Conservation (phyloP, 2,888 invertebrate genomes). For the Biston betularia region DNA sequence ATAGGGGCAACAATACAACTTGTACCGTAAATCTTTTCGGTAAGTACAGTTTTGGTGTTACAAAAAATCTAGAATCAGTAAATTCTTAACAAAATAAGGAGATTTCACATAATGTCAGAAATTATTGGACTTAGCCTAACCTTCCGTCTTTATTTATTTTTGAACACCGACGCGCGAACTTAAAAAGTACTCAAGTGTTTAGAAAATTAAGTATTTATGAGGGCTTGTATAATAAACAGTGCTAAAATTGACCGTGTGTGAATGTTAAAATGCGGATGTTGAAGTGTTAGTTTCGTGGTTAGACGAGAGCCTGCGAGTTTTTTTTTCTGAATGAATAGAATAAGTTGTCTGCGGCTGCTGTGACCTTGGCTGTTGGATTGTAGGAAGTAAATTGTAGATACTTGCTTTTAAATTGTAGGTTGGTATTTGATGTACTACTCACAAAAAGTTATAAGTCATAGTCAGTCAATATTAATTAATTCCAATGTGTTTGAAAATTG, state of each 20-base stretch:
- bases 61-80: slow-evolving; percentile 8
- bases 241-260: slow-evolving; percentile 25
- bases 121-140: slow-evolving; percentile 59
- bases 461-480: slow-evolving; percentile 51
- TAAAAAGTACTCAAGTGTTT: slow-evolving; percentile 61
- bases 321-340: slow-evolving; percentile 78
- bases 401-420: slow-evolving; percentile 85
- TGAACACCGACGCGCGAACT: slow-evolving; percentile 74
- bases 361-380: slow-evolving; percentile 86
- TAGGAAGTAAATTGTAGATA: slow-evolving; percentile 85
- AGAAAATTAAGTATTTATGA: slow-evolving; percentile 29
- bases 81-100: slow-evolving; percentile 2
- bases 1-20: slow-evolving; percentile 98
- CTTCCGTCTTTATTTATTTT: slow-evolving; percentile 72
- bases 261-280: slow-evolving; percentile 37
- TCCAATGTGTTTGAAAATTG: slow-evolving; percentile 20
- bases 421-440: slow-evolving; percentile 81
- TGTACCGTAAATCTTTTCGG: slow-evolving; percentile 98
- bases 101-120: slow-evolving; percentile 27
- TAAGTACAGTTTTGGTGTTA: slow-evolving; percentile 79
- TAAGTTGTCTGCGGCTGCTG: slow-evolving; percentile 78
- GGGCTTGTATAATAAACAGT: slow-evolving; percentile 15
- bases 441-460: slow-evolving; percentile 80
- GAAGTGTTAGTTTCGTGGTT: slow-evolving; percentile 51
- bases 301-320: slow-evolving; percentile 74